Percentiles rank a stretch among this genome's conserved stretches.
Evolutionary conservation across 2,113 vertebrate species (phyloP).

Genomic region (Empidonax traillii): DNA sequence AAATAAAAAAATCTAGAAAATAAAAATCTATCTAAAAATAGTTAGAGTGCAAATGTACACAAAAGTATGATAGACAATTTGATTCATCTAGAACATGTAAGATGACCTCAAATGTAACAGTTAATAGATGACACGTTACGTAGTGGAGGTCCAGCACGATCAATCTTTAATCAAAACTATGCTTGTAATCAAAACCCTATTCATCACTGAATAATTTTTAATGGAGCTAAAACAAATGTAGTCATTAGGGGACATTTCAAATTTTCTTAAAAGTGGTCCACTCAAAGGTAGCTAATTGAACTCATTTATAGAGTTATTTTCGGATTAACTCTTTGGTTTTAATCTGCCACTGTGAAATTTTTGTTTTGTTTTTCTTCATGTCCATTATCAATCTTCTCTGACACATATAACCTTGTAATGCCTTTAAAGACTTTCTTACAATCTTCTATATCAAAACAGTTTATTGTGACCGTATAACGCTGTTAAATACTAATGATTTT

Average conservation of each 20-base stretch:
- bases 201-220: slow-evolving; percentile 28
- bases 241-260: slow-evolving; percentile 1
- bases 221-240: slow-evolving; percentile 21
- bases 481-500: background rate
- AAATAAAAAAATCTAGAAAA: background rate
- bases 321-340: background rate
- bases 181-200: slow-evolving; percentile 26
- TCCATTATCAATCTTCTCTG: background rate
- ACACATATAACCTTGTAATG: background rate
- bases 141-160: background rate
- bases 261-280: slow-evolving; percentile 4
- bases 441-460: background rate
- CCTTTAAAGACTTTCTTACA: background rate
- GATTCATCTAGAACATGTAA: background rate
- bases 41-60: background rate
- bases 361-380: background rate
- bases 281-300: slow-evolving; percentile 9
- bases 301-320: slow-evolving; percentile 8
- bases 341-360: background rate
- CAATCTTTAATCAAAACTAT: slow-evolving; percentile 28
- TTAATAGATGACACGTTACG: background rate
- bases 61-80: background rate
- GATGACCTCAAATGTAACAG: background rate
- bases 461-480: background rate
- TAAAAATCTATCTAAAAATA: background rate